Conservation (phyloP, 2,797 vertebrate species). For the Gymnothorax javanicus region DNA sequence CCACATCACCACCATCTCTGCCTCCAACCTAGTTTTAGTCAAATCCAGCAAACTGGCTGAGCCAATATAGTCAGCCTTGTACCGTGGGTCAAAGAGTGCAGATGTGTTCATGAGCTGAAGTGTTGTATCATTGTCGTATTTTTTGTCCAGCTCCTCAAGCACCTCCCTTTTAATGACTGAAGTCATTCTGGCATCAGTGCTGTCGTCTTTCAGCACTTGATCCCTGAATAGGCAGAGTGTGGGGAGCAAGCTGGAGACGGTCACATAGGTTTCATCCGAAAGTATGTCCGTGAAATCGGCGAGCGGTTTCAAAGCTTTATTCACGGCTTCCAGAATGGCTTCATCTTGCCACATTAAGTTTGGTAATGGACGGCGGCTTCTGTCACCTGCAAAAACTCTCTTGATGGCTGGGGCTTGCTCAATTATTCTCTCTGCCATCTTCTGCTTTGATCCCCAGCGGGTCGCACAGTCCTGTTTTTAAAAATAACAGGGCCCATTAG, state of each 20-base stretch:
- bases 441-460: conserved; percentile 25
- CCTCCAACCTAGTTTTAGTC: neutral
- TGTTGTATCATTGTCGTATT: neutral
- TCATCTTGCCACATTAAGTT: neutral
- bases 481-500: too few relatives aligned
- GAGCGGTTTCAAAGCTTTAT: conserved; percentile 22
- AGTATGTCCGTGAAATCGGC: conserved; percentile 23
- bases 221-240: conserved; percentile 16
- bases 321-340: conserved; percentile 10
- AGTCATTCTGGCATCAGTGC: neutral
- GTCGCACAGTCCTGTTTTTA: conserved; percentile 28
- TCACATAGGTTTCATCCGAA: conserved; percentile 27
- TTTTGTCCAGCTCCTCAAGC: neutral
- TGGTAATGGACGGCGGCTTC: conserved; percentile 23
- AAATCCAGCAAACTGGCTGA: too few relatives aligned
- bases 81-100: neutral
- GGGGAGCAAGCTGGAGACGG: conserved; percentile 18
- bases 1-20: neutral
- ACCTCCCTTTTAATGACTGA: neutral
- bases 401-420: conserved; percentile 33
- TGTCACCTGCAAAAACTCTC: conserved; percentile 21
- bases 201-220: neutral
- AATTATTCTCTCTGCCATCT: conserved; percentile 31
- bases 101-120: neutral
- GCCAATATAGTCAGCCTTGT: too few relatives aligned